Base-by-base conservation (phyloP, 2,888 invertebrate genomes). In the Dioctria linearis region DNA sequence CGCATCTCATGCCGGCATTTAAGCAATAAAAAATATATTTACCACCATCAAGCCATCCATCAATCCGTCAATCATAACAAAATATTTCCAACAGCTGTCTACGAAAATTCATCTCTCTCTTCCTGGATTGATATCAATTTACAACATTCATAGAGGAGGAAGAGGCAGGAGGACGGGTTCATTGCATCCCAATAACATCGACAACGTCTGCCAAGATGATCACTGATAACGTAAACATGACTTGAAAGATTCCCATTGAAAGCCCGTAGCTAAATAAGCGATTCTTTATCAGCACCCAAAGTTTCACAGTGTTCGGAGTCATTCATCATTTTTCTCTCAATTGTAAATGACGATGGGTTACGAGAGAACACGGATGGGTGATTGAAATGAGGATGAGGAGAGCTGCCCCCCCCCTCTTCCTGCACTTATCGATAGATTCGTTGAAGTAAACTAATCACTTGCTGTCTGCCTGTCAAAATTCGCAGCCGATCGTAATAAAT, bases 291-390 rank as follows among this genome's bases (percentile, higher is more conserved):
- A 43, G 6, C 5, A 8, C 51, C 61, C 25, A 25, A 25, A 43
- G 37, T n/a, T 49, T 11, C 46, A 43, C 11, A 11, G 1, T 9
- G 25, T 9, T 6, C 63, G 42, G 11, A 63, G 51, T 11, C 76
- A 63, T 76, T 51, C 76, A 76, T 76, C 76, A 76, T 76, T 73
- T 73, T 73, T 42, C 54, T 54, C n/a, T n/a, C 54, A 54, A 54
- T n/a, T 54, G 54, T n/a, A 54, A 54, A 11, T 51, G 40, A 25
- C 71, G 5, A 11, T 51, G 13, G 39, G 25, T 37, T 42, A 57
- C 25, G 8, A 25, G 73, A 42, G 54, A 40, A 13, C 9, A 51
- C 42, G 25, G 25, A 25, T 25, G 25, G 25, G 25, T 25, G 25
- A 25, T 25, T 25, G 25, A 25, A 25, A 25, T 25, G 25, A 25